Evolutionary conservation across 2,888 invertebrate species (phyloP).

Genomic region (Oxytorus armatus): DNA sequence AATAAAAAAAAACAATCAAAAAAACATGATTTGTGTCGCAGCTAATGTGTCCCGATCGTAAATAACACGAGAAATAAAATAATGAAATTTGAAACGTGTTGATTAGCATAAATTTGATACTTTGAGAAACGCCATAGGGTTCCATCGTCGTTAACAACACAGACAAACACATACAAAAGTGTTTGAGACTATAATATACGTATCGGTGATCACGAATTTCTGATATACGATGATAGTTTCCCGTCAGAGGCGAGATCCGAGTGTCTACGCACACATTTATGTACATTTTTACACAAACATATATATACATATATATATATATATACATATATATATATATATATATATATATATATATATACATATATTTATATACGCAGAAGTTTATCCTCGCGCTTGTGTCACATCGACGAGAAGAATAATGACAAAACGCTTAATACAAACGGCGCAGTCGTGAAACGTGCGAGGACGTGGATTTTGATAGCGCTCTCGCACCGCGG

Average conservation of each 20-base stretch:
- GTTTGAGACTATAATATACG: slow-evolving; percentile 9
- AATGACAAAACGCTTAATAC: slow-evolving; percentile 59
- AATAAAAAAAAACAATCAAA: slow-evolving; percentile 6
- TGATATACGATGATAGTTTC: slow-evolving; percentile 52
- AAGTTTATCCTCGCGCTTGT: slow-evolving; percentile 6
- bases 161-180: slow-evolving; percentile 7
- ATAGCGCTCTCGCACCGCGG: slow-evolving; percentile 65
- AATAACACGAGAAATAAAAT: slow-evolving; percentile 56
- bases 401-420: slow-evolving; percentile 55
- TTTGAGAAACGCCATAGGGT: slow-evolving; percentile 63
- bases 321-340: not conserved
- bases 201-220: slow-evolving; percentile 48
- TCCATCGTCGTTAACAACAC: slow-evolving; percentile 63
- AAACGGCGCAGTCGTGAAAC: slow-evolving; percentile 51
- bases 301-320: no score
- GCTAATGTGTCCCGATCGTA: slow-evolving; percentile 55
- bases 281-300: no score
- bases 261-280: not conserved
- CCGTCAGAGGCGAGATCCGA: slow-evolving; percentile 24
- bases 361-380: no score
- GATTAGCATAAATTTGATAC: slow-evolving; percentile 67
- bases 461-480: slow-evolving; percentile 62
- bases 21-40: slow-evolving; percentile 56
- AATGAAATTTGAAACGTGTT: slow-evolving; percentile 62
- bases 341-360: slow-evolving; percentile 3